Evolutionary conservation across 2,888 invertebrate genomes (phyloP).

Genomic region (Pediacus dermestoides): DNA sequence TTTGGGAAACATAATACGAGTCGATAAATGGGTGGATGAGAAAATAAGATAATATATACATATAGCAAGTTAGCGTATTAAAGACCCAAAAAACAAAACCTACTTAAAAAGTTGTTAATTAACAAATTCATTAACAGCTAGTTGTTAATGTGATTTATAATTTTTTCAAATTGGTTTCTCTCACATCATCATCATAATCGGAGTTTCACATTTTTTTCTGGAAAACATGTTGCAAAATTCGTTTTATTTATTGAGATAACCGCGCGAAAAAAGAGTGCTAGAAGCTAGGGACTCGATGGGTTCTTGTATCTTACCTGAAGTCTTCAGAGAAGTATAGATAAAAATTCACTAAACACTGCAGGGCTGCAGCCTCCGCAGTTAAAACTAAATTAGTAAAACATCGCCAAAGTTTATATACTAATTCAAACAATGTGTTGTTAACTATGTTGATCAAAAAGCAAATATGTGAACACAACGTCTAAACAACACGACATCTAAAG

Average conservation of each 20-base stretch:
- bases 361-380: slow-evolving; percentile 44
- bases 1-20: too few relatives aligned
- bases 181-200: too few relatives aligned
- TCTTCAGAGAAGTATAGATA: slow-evolving; percentile 36
- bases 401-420: slow-evolving; percentile 40
- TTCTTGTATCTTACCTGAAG: slow-evolving; percentile 37
- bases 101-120: slow-evolving; percentile 19
- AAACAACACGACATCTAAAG: not conserved
- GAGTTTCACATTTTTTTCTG: too few relatives aligned
- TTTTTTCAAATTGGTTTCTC: too few relatives aligned
- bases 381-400: slow-evolving; percentile 38
- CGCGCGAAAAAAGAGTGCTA: too few relatives aligned
- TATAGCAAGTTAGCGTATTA: too few relatives aligned
- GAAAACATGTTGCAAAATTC: too few relatives aligned
- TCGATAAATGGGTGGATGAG: too few relatives aligned
- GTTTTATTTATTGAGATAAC: too few relatives aligned
- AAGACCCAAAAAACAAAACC: slow-evolving; percentile 21
- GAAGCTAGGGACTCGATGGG: too few relatives aligned
- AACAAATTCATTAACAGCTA: slow-evolving; percentile 25
- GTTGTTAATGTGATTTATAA: slow-evolving; percentile 16
- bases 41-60: too few relatives aligned
- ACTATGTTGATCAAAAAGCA: slow-evolving; percentile 41
- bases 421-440: slow-evolving; percentile 41
- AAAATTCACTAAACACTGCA: slow-evolving; percentile 36
- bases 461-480: slow-evolving; percentile 21